Conservation (phyloP, 2,113 vertebrate genomes). For the Cynoglossus semilaevis region DNA sequence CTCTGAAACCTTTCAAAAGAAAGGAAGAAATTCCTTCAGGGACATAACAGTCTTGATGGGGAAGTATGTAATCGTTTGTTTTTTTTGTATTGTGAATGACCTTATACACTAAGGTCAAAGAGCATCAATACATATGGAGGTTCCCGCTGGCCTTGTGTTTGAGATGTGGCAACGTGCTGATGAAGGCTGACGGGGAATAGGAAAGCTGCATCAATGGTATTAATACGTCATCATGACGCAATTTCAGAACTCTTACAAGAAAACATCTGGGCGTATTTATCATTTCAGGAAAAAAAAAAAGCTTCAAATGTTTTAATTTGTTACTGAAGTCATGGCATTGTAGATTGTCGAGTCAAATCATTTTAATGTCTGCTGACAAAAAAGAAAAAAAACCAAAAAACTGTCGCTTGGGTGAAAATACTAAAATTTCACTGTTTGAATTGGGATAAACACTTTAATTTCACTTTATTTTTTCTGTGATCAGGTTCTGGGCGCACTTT, state of each 20-base stretch:
- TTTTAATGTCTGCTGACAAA: neutral
- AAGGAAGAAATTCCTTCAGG: slow-evolving; percentile 4
- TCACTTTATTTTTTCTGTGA: no score
- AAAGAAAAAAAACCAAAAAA: neutral
- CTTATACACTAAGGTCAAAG: slow-evolving; percentile 29
- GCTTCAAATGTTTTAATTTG: neutral
- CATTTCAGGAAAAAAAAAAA: neutral
- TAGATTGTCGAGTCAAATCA: neutral
- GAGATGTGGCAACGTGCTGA: neutral
- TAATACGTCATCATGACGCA: slow-evolving; percentile 2
- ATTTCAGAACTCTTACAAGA: neutral
- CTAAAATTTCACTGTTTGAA: no score
- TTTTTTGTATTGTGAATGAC: slow-evolving; percentile 23
- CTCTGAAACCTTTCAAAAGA: slow-evolving; percentile 4
- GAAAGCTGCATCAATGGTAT: neutral
- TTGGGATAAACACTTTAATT: no score
- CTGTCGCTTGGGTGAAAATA: no score
- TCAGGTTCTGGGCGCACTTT: no score
- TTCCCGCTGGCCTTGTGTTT: slow-evolving; percentile 9
- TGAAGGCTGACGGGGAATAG: neutral
- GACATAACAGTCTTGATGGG: slow-evolving; percentile 1
- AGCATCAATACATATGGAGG: slow-evolving; percentile 15
- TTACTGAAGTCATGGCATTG: neutral
- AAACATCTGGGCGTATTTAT: neutral
- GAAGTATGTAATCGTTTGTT: neutral